Conservation (phyloP, 2,113 vertebrate genomes). For the Alexandromys fortis region DNA sequence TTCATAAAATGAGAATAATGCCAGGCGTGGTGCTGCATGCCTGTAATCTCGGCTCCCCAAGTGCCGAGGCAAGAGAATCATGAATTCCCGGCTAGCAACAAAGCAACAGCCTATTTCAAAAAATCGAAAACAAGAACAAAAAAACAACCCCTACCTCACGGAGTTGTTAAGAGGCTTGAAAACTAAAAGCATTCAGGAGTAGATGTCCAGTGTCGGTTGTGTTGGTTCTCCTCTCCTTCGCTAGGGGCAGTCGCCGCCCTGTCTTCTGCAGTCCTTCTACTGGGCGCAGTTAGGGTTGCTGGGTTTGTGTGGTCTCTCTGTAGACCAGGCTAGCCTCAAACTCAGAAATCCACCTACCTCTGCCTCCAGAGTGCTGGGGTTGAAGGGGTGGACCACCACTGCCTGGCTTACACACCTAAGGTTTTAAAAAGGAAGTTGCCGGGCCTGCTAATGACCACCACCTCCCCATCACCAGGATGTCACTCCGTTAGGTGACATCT, state of each 20-base stretch:
- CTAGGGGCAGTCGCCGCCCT: not conserved
- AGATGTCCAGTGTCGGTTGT: not conserved
- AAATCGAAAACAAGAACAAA: not conserved
- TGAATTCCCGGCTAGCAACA: not conserved
- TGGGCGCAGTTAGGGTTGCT: not conserved
- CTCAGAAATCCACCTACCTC: not conserved
- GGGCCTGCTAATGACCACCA: not conserved
- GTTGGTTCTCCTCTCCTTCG: not conserved
- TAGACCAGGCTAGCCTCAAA: not conserved
- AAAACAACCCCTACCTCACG: not conserved
- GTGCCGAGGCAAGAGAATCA: not conserved
- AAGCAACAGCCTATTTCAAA: not conserved
- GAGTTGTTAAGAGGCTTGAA: not conserved
- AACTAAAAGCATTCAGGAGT: not conserved
- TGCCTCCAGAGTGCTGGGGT: not conserved
- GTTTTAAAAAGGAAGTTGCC: not conserved
- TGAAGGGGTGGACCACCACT: not conserved
- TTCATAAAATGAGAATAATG: conserved; percentile 34
- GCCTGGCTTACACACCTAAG: not conserved
- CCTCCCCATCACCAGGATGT: not conserved
- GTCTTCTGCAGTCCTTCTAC: not conserved
- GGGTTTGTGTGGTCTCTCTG: not conserved
- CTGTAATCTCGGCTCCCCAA: not conserved
- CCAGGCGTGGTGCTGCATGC: not conserved
- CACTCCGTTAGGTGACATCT: not conserved